These are phyloP conservation scores for Oceanodroma leucorhoa DNA, from an alignment of 2,797 vertebrate genomes.

Conservation along the genomic window DNA sequence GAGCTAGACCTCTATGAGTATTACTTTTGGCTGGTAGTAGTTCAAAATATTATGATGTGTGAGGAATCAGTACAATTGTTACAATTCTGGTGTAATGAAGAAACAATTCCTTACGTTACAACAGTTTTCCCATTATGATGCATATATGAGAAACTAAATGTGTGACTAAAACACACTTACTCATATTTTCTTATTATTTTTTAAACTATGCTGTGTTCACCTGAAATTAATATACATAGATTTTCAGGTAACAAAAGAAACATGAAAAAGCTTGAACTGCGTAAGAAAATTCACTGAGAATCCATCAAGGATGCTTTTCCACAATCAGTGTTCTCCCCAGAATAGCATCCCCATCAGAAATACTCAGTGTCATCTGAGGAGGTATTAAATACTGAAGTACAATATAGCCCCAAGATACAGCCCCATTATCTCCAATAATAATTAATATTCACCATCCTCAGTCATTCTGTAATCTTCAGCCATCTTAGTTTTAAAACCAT, in stretches of 20 bases:
- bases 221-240: neutral
- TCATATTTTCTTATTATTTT: neutral
- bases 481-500: neutral
- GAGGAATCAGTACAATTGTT: neutral
- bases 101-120: neutral
- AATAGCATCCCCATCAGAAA: neutral
- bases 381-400: neutral
- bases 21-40: neutral
- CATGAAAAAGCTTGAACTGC: neutral
- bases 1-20: neutral
- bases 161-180: neutral
- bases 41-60: neutral
- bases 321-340: neutral
- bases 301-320: neutral
- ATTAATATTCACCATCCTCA: neutral
- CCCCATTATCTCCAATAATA: neutral
- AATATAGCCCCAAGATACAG: neutral
- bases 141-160: neutral
- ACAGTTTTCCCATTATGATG: neutral
- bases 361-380: neutral
- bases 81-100: neutral
- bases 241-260: neutral
- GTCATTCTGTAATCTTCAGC: neutral
- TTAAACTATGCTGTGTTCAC: neutral
- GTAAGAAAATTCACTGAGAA: neutral